A percentile compares a stretch with the other conserved stretches of the same genome.
Conservation (phyloP, 2,888 invertebrate species). For the Koerneria pararmatus region DNA sequence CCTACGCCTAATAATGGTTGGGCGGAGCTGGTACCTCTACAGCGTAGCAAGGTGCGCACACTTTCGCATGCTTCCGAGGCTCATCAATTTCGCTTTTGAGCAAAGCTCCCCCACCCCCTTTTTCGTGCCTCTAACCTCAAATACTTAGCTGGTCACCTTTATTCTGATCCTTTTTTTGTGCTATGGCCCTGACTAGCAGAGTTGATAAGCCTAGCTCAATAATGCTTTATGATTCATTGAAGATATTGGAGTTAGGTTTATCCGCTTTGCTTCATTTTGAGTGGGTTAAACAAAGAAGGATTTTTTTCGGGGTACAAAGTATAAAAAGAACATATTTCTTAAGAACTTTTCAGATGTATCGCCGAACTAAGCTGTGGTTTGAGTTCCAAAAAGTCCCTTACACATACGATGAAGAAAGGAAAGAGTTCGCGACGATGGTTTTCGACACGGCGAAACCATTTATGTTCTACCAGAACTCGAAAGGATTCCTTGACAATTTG, state of each 20-base stretch:
- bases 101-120: too few species aligned
- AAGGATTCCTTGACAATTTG: slow-evolving; percentile 80
- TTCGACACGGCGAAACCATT: slow-evolving; percentile 72
- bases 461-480: slow-evolving; percentile 68
- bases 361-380: slow-evolving; percentile 72
- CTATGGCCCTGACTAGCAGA: too few species aligned
- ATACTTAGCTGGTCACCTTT: too few species aligned
- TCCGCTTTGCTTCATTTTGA: too few species aligned
- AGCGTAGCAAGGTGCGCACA: slow-evolving; percentile 62
- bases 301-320: slow-evolving; percentile 62
- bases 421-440: slow-evolving; percentile 75
- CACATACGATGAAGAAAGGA: slow-evolving; percentile 76
- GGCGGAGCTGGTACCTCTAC: slow-evolving; percentile 81
- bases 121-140: too few species aligned
- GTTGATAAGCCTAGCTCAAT: too few species aligned
- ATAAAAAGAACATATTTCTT: too few species aligned
- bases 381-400: slow-evolving; percentile 94
- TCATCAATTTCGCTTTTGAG: too few species aligned
- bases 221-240: too few species aligned
- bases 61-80: background rate
- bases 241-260: too few species aligned
- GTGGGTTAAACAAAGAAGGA: slow-evolving; percentile 64
- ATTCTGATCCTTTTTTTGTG: too few species aligned
- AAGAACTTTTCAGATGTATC: slow-evolving; percentile 45
- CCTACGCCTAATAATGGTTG: slow-evolving; percentile 96